Evolutionary conservation across 1,140 invertebrate genomes (phyloP).

Genomic region (Rhopalosiphum padi): DNA sequence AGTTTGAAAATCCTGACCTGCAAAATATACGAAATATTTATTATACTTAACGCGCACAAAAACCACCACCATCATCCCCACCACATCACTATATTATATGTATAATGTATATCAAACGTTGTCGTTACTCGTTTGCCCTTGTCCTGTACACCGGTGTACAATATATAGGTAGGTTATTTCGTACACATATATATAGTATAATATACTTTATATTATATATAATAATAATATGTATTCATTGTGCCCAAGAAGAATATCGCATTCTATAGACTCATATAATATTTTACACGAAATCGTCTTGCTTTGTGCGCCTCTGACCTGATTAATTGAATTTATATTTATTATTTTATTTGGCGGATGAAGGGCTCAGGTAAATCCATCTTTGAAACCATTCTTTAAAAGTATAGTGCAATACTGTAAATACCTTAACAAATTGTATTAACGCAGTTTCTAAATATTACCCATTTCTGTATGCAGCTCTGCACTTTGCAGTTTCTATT

Average conservation of each 20-base stretch:
- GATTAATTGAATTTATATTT: not conserved
- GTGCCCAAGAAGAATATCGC: not conserved
- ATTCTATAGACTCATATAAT: not conserved
- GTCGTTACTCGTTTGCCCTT: not conserved
- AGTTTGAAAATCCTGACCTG: constrained; percentile 45
- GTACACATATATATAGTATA: not conserved
- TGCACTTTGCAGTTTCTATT: not conserved
- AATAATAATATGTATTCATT: not conserved
- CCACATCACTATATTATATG: not conserved
- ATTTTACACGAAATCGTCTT: not conserved
- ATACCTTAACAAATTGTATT: not conserved
- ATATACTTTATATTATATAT: not conserved
- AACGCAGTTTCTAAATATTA: not conserved
- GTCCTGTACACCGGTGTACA: not conserved
- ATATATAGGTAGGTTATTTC: not conserved
- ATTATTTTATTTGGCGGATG: not conserved
- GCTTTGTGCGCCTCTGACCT: not conserved
- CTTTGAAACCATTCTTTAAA: not conserved
- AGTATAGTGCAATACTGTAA: too few relatives aligned
- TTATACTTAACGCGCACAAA: not conserved
- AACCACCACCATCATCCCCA: not conserved
- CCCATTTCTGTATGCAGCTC: not conserved
- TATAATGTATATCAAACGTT: not conserved
- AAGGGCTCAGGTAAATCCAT: not conserved
- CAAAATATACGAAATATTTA: constrained; percentile 35